Percentiles rank a stretch among this genome's conserved stretches.
phyloP scores from a whole-genome alignment of 1,140 invertebrate genomes.

The Chironomus striatipennis region DNA sequence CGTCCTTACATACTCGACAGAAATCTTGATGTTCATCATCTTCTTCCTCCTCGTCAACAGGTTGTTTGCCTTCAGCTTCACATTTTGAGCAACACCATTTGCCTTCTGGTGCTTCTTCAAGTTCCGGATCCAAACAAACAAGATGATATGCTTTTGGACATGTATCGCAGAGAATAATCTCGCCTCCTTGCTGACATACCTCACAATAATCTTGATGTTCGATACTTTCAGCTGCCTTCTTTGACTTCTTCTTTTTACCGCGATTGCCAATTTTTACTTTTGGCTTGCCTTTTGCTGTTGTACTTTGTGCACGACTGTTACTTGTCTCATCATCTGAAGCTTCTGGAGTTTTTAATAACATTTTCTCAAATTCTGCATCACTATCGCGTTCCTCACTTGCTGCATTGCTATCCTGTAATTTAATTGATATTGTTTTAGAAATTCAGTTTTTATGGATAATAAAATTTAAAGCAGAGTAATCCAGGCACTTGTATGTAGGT shows the following conservation, averaged over 20 bases:
- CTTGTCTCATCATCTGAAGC: slow-evolving; percentile 38
- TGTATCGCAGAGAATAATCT: slow-evolving; percentile 99
- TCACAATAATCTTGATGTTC: slow-evolving; percentile 99
- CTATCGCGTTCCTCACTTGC: slow-evolving; percentile 72
- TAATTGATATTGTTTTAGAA: background rate
- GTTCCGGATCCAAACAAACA: slow-evolving; percentile 94
- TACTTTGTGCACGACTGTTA: slow-evolving; percentile 39
- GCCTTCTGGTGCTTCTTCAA: slow-evolving; percentile 97
- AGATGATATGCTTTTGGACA: slow-evolving; percentile 97
- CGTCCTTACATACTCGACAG: slow-evolving; percentile 95
- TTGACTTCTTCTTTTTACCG: slow-evolving; percentile 85
- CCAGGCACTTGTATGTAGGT: no score
- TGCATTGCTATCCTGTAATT: slow-evolving; percentile 41
- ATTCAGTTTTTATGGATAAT: background rate
- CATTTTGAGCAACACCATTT: slow-evolving; percentile 99
- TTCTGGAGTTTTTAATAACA: slow-evolving; percentile 83
- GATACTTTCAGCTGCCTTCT: slow-evolving; percentile 73
- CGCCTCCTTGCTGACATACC: slow-evolving; percentile 99
- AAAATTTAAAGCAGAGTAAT: no score
- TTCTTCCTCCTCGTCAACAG: slow-evolving; percentile 63
- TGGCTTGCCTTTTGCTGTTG: slow-evolving; percentile 61
- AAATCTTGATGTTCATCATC: slow-evolving; percentile 95
- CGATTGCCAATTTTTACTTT: slow-evolving; percentile 90
- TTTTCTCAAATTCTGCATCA: slow-evolving; percentile 90
- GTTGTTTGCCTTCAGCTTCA: slow-evolving; percentile 78